Percentiles rank a stretch among this genome's conserved stretches.
Evolutionary conservation across 1,140 invertebrate species (phyloP).

Genomic region (Zaprionus tsacasi): DNA sequence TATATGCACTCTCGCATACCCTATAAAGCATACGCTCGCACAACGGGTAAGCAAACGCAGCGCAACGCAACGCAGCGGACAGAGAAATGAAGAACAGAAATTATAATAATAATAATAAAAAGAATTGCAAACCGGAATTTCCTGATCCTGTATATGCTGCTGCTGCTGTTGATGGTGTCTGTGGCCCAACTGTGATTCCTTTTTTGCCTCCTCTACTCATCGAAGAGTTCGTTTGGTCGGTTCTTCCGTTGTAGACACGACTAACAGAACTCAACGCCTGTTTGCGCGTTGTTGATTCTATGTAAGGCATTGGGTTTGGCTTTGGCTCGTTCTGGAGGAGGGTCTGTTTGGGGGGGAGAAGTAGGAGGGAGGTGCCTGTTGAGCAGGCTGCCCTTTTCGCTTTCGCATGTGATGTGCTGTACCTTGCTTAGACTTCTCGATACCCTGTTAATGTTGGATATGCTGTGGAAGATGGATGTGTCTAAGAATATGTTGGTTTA

Average conservation of each 20-base stretch:
- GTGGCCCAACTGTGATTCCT: conserved; percentile 73
- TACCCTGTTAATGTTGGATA: conserved; percentile 13
- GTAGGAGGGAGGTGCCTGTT: neutral
- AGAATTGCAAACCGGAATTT: conserved; percentile 81
- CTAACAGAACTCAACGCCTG: conserved; percentile 26
- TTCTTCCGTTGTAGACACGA: conserved; percentile 18
- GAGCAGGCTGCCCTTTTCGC: conserved; percentile 33
- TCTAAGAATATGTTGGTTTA: neutral
- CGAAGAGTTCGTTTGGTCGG: conserved; percentile 40
- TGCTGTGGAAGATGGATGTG: neutral
- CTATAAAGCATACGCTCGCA: neutral
- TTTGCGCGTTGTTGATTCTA: conserved; percentile 35
- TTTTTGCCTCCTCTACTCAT: conserved; percentile 18
- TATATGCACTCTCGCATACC: neutral
- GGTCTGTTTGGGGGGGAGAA: neutral
- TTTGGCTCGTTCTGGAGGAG: neutral
- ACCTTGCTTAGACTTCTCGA: conserved; percentile 33
- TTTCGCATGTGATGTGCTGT: conserved; percentile 33
- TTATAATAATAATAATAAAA: conserved; percentile 71
- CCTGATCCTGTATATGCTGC: conserved; percentile 65
- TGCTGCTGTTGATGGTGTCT: conserved; percentile 36
- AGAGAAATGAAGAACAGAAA: conserved; percentile 54
- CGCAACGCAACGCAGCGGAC: neutral
- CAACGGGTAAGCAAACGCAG: neutral
- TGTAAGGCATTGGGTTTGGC: conserved; percentile 76